phyloP scores from a whole-genome alignment of 1,140 invertebrate genomes.

The Dermatophagoides farinae region DNA sequence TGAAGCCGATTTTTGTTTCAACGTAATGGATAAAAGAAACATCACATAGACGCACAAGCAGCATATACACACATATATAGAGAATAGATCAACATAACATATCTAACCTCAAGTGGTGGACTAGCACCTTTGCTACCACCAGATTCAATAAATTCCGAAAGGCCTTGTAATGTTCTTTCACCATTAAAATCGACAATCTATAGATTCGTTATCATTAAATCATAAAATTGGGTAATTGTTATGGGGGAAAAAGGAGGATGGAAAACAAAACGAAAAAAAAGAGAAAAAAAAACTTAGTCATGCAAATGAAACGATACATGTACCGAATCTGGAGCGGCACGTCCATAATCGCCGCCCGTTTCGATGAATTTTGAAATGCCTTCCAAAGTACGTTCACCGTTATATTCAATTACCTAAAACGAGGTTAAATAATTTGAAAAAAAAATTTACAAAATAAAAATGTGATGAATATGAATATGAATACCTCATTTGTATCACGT shows the following conservation, averaged over 20 bases:
- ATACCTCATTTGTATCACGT: constrained; percentile 70
- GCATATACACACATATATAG: not conserved
- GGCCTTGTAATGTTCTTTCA: constrained; percentile 74
- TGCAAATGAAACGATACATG: not conserved
- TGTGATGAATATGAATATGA: not conserved
- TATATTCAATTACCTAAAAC: constrained; percentile 61
- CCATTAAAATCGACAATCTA: constrained; percentile 75
- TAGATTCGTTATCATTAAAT: not conserved
- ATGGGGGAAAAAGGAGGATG: not conserved
- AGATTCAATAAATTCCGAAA: constrained; percentile 74
- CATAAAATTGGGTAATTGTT: not conserved
- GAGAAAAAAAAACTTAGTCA: constrained; percentile 4
- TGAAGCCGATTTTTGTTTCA: no score
- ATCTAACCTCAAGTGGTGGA: constrained; percentile 35
- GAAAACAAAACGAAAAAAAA: not conserved
- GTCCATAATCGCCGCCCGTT: constrained; percentile 42
- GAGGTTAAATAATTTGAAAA: constrained; percentile 7
- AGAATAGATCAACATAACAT: no score
- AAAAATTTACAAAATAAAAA: not conserved
- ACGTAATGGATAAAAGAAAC: not conserved
- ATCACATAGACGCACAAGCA: not conserved
- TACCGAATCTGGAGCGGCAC: constrained; percentile 36
- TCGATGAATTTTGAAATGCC: constrained; percentile 81
- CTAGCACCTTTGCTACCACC: constrained; percentile 42
- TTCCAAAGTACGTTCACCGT: constrained; percentile 81